Conservation (phyloP, 2,888 invertebrate species). For the Callosobruchus maculatus region DNA sequence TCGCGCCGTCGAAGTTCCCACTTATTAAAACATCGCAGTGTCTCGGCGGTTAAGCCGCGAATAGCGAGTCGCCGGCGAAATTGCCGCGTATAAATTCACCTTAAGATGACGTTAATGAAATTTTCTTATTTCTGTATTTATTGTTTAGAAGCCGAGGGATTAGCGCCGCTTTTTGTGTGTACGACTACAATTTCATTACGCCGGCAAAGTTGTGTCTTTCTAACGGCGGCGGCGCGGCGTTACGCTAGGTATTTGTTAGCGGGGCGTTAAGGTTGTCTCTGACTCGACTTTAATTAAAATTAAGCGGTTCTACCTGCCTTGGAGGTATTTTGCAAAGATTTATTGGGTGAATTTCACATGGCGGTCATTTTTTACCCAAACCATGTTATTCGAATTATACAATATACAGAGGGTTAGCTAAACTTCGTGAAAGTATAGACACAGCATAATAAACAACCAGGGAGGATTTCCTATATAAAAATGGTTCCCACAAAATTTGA, state of each 20-base stretch:
- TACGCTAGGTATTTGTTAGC: neutral
- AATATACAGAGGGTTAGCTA: too few relatives aligned
- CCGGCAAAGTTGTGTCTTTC: neutral
- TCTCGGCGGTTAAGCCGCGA: conserved; percentile 40
- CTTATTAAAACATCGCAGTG: conserved; percentile 47
- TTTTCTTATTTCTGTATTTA: conserved; percentile 53
- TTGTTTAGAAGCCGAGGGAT: conserved; percentile 29
- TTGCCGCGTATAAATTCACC: conserved; percentile 55
- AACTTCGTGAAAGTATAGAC: too few relatives aligned
- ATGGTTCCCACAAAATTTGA: too few relatives aligned
- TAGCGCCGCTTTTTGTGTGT: neutral
- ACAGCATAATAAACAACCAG: too few relatives aligned
- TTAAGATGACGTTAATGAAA: conserved; percentile 58
- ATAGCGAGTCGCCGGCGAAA: conserved; percentile 44
- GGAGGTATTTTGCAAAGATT: neutral
- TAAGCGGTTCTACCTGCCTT: neutral
- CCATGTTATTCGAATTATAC: too few relatives aligned
- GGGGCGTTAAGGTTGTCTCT: neutral
- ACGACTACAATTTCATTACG: neutral
- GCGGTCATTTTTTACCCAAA: neutral
- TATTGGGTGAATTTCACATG: neutral
- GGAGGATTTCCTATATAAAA: too few relatives aligned
- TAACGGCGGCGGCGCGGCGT: neutral
- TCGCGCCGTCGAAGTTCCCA: conserved; percentile 29
- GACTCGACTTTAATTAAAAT: neutral